These are phyloP conservation scores for Mormyrops boulengeri DNA, from an alignment of 2,797 vertebrate genomes.

Conservation along the genomic window DNA sequence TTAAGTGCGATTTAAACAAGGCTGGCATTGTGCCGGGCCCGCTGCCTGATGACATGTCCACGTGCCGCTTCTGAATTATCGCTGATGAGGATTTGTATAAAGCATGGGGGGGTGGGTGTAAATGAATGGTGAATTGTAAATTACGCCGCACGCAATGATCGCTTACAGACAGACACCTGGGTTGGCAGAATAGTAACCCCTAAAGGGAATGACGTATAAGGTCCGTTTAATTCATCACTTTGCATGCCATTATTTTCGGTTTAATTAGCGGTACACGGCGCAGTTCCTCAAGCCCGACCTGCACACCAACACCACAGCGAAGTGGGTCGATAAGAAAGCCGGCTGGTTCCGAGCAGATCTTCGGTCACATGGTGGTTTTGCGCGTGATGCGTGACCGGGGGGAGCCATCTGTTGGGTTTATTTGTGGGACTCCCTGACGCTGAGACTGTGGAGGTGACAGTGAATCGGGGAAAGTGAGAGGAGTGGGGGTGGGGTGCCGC, in stretches of 20 bases:
- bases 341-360: not conserved
- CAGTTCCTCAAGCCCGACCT: not conserved
- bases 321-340: not conserved
- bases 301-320: not conserved
- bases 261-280: not conserved
- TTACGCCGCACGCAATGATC: too few species aligned
- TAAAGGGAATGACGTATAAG: not conserved
- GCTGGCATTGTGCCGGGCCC: not conserved
- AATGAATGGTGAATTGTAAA: not conserved
- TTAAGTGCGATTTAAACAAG: slow-evolving; percentile 18
- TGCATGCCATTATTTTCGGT: not conserved
- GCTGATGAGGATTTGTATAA: not conserved
- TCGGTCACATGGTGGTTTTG: not conserved
- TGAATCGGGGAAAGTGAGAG: not conserved
- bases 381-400: not conserved
- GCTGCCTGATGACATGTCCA: not conserved
- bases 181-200: not conserved
- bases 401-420: slow-evolving; percentile 4
- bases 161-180: slow-evolving; percentile 15
- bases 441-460: not conserved
- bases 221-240: not conserved
- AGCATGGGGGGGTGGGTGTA: not conserved
- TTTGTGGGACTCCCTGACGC: not conserved
- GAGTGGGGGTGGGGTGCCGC: not conserved
- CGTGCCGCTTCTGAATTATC: not conserved